Conservation (phyloP, 37 sponge, comb jelly and placozoan species). For the Agelas oroides region DNA sequence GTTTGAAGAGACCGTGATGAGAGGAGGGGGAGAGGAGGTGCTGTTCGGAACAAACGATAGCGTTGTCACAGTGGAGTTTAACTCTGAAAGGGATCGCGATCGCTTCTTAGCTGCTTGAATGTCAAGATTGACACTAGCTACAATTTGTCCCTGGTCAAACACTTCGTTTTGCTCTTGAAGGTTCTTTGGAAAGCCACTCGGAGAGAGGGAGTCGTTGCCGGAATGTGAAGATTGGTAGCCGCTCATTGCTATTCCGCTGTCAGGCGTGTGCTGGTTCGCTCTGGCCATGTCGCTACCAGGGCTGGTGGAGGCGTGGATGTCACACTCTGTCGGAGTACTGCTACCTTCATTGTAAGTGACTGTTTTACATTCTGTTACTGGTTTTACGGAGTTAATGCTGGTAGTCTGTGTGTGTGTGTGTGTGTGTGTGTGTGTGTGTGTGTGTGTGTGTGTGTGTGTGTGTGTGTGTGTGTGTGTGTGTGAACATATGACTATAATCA, state of each 20-base stretch:
- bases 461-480: background rate
- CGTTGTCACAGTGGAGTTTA: background rate
- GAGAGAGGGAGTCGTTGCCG: conserved; percentile 44
- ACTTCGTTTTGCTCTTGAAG: background rate
- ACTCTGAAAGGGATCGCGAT: conserved; percentile 28
- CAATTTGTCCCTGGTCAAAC: background rate
- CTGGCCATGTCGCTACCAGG: background rate
- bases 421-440: conserved; percentile 7
- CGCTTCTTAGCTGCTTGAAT: conserved; percentile 15
- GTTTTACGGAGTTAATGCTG: background rate
- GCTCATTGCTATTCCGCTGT: conserved; percentile 46
- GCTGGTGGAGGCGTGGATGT: conserved; percentile 2
- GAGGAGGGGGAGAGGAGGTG: background rate
- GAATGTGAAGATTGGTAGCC: conserved; percentile 33
- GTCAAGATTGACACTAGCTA: background rate
- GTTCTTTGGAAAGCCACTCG: background rate
- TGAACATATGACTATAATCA: background rate
- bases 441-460: conserved; percentile 1
- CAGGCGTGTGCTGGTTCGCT: conserved; percentile 30
- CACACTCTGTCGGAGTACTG: background rate
- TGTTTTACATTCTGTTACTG: too few species aligned
- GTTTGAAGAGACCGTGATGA: too few species aligned
- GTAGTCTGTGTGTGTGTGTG: background rate
- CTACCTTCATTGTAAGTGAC: background rate
- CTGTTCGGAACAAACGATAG: background rate